Conservation (phyloP, 2,888 invertebrate genomes). For the Dione juno region DNA sequence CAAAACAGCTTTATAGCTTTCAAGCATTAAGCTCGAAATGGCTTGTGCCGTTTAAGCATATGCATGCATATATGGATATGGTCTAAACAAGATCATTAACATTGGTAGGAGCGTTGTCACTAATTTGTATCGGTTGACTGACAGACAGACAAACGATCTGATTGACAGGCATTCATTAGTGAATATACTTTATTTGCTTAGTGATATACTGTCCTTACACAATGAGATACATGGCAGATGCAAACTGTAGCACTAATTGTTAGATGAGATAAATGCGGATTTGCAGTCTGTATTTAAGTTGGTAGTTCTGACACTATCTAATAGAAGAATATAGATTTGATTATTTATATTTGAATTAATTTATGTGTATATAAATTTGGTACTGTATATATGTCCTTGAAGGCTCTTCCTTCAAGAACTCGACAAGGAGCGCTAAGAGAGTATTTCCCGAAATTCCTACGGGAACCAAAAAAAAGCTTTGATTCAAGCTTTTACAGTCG, state of each 20-base stretch:
- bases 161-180: constrained; percentile 77
- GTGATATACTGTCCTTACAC: constrained; percentile 36
- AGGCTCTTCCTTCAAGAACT: too few relatives aligned
- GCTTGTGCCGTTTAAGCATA: neutral
- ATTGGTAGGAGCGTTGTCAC: constrained; percentile 64
- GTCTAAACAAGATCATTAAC: constrained; percentile 65
- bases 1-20: constrained; percentile 24
- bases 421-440: too few relatives aligned
- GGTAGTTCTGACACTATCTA: neutral
- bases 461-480: too few relatives aligned
- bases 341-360: too few relatives aligned
- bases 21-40: constrained; percentile 22
- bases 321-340: too few relatives aligned
- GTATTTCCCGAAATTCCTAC: too few relatives aligned
- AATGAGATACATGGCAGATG: constrained; percentile 20
- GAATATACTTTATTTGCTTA: constrained; percentile 49
- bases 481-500: too few relatives aligned
- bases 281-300: neutral
- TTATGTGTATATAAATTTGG: too few relatives aligned
- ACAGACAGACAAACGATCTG: constrained; percentile 69
- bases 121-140: constrained; percentile 67
- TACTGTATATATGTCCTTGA: too few relatives aligned
- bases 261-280: neutral
- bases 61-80: constrained; percentile 12
- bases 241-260: constrained; percentile 11